Base-by-base conservation (phyloP, 2,113 vertebrate genomes). In the Megalops atlanticus region DNA sequence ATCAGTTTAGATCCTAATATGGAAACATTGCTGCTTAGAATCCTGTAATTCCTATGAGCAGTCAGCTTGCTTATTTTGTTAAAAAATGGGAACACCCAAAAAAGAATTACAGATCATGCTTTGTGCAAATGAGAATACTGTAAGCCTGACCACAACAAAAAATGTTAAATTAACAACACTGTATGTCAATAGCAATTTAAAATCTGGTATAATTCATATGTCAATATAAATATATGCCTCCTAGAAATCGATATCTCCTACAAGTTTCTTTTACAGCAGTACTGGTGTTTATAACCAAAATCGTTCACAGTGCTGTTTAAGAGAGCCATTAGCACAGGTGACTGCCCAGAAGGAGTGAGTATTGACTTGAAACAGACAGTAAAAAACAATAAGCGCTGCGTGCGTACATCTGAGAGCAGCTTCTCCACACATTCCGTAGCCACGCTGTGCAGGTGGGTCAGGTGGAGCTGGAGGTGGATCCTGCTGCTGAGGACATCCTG, bases 401-500 rank as follows among this genome's bases (percentile, higher is more conserved):
- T 76, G 92, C 96, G 88, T 96, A 99, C 98, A 81, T 96, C 97
- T 93, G 97, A 93, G 79, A 99, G 96, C 80, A 99, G 93, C 90
- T 99, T 99, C 90, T 99, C 98, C 89, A 99, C 97, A 75, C 98
- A 99, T 86, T 99, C 98, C 10, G 98, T 97, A 83, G 98, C 96
- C 89, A 99, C 98, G 58, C 98, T 99, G 94, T 99, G 98, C 83
- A 99, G 94, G 89, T 99, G 98, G 2, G 98, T 99, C 92, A 99
- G 93, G 93, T 99, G 98, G 85, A 99, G 94, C 90, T 99, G 98
- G 86, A 99, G 94, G 91, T 99, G 98, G 92, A 99, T 98, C 93
- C 99, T 99, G 97, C 98, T 99, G 95, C 98, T 98, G 90, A 99
- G 97, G 87, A 99, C 94, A 68, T 99, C 98, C 91, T 99, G 98